Base-by-base conservation (phyloP, 2,113 vertebrate species). In the Centropus unirufus region DNA sequence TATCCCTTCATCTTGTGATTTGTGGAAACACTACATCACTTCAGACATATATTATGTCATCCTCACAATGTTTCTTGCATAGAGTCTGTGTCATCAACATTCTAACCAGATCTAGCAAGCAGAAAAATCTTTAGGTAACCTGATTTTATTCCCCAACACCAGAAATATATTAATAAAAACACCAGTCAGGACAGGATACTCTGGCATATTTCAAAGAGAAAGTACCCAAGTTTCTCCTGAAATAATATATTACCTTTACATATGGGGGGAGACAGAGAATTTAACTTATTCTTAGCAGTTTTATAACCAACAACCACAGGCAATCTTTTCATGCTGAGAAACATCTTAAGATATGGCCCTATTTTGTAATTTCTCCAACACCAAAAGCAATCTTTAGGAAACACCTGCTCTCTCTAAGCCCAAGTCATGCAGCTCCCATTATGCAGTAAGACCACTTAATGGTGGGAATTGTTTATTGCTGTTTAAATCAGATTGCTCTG, bases 1-100 rank as follows among this genome's bases (percentile, higher is more conserved):
- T 90, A 70, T 29, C 61, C 70, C 61, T 90, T 93, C 87, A 88
- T 13, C 22, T 92, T 34, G 46, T 49, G 84, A 92, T 95, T 93
- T 95, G 49, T 75, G 64, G 89, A 96, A 97, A 72, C 46, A 89
- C 81, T 93, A 47, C 21, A 82, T 55, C 68, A 93, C 83, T 96
- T 93, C 63, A 90, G 77, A 70, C 32, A 49, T 70, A 49, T 57
- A 92, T 44, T 66, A 70, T 84, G 44, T 75, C 91, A 75, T 82
- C 66, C 73, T 44, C 29, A n/a, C 57, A 72, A 30, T 66, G 20
- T 69, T 92, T 91, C 77, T 54, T 63, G 82, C 29, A 55, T 6
- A 62, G 10, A 61, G 20, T 6, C 42, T 30, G 18, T 36, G 4
- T 78, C 68, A 89, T 9, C 36, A 86, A 66, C 40, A n/a, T 51